Evolutionary conservation across 2,797 vertebrate species (phyloP), one percentile per base, ranked within the genome.

Genomic region (Rhynchotus rufescens): DNA sequence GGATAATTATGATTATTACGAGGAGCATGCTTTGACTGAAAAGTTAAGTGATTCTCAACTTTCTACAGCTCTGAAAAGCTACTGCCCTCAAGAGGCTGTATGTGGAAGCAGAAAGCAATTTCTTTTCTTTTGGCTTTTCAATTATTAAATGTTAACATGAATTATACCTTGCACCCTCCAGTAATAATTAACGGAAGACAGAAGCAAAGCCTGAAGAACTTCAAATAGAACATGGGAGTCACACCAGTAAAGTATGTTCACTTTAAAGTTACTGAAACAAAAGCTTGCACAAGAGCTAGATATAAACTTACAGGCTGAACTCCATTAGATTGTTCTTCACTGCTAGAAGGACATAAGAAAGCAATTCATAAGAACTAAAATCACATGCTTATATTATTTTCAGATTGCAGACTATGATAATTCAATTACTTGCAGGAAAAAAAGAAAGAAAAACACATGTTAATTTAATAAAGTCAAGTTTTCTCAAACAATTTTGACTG

Each of bases 31-130:
- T 82, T 90, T 79, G 91, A 95, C 86, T 94, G 84, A 92, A 64
- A 92, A 95, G 65, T 59, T 73, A 82, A 80, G 10, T 7, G 64
- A 78, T 42, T 21, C 38, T 62, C 80, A 51, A 4, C 49, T 36
- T 81, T 75, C 82, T 65, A 8, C 5, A 62, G 69, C 23, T 68
- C 61, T 93, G 68, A 92, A 88, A 84, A 66, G 80, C 56, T 92
- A 91, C 84, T 97, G 95, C 96, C 93, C 95, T 95, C 96, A 94
- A 80, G 87, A 95, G 97, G 66, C n/a, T 56, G 80, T 8, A 32
- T 75, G 22, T 1, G 2, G 64, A 94, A 88, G 61, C 59, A 68
- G 65, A 89, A 79, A 40, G 11, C 3, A 59, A 32, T 38, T 34
- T 51, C 38, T 36, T 22, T 28, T 40, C 75, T 83, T 83, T 82